Evolutionary conservation across 2,888 invertebrate species (phyloP).

Genomic region (Pachydiplax longipennis): DNA sequence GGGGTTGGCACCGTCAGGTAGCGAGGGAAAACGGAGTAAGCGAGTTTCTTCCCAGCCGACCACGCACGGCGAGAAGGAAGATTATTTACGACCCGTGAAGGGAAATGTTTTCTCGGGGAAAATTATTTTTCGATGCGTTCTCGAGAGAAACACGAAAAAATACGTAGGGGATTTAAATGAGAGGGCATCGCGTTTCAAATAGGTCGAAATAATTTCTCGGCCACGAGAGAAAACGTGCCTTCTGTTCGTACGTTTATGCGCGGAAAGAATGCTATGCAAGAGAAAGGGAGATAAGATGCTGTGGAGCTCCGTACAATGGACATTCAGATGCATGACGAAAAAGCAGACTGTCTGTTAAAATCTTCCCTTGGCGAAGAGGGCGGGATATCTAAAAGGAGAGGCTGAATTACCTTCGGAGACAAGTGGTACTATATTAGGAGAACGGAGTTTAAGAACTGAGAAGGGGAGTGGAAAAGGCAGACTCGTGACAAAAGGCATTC

Average conservation of each 20-base stretch:
- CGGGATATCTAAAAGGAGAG: too few relatives aligned
- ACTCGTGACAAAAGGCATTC: too few relatives aligned
- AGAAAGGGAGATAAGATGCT: not conserved
- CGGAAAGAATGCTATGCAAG: not conserved
- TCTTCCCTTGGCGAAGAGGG: too few relatives aligned
- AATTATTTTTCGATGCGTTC: too few relatives aligned
- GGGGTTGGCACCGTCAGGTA: not conserved
- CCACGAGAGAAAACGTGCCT: not conserved
- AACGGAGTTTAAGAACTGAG: too few relatives aligned
- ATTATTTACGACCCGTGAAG: too few relatives aligned
- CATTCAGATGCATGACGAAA: not conserved
- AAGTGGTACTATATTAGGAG: too few relatives aligned
- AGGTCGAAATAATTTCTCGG: not conserved
- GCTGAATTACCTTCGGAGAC: too few relatives aligned
- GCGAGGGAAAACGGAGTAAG: not conserved
- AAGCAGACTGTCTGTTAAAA: not conserved
- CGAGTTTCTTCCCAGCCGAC: not conserved
- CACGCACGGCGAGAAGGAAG: too few relatives aligned
- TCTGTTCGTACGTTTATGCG: not conserved
- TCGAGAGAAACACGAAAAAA: not conserved
- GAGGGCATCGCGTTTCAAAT: not conserved
- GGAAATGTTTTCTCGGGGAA: too few relatives aligned
- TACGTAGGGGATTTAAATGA: not conserved
- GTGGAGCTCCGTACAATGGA: not conserved
- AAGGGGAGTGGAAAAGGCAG: too few relatives aligned